Base-by-base conservation (phyloP, 2,888 invertebrate genomes). In the Trichopria drosophilae region DNA sequence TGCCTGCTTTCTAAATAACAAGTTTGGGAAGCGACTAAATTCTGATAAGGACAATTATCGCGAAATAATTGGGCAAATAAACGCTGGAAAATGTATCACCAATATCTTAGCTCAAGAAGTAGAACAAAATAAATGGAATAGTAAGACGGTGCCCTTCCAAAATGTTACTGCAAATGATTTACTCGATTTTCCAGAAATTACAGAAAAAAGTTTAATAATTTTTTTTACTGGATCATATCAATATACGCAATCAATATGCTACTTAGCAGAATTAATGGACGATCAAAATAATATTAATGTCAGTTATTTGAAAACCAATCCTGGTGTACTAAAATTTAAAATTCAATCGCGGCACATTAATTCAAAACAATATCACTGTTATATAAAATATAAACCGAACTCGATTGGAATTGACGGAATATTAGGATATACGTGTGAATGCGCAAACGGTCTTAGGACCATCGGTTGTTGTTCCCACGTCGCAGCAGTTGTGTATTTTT, bases 141-240 rank as follows among this genome's bases (percentile, higher is more conserved):
- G 41, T n/a, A 22, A 24, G 20, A 39, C 19, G 9, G 16, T 12
- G 10, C 42, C 42, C 10, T 42, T 42, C 15, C n/a, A 23, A 6
- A 26, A 39, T 4, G 9, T 42, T 31, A 29, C 31, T 10, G 31
- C 34, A n/a, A 10, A 9, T 32, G 16, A 35, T 22, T 12, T 36
- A 12, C 13, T 12, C 12, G 23, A 36, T 16, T 35, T 35, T n/a
- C 23, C 55, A 9, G 58, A 59, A 29, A 10, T 59, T 37, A 53
- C 47, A 20, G 48, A 57, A 40, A 35, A 28, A 40, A 44, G 56
- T n/a, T 37, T 59, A 15, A 56, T 50, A 31, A 50, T 59, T 13
- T 28, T 59, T 34, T 59, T 59, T 35, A 44, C 59, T 10, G 57
- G 55, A 4, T 41, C 57, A 4, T 59, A 59, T 41, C 59, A 59